Conservation (phyloP, 2,113 vertebrate genomes). For the Blennius ocellaris region DNA sequence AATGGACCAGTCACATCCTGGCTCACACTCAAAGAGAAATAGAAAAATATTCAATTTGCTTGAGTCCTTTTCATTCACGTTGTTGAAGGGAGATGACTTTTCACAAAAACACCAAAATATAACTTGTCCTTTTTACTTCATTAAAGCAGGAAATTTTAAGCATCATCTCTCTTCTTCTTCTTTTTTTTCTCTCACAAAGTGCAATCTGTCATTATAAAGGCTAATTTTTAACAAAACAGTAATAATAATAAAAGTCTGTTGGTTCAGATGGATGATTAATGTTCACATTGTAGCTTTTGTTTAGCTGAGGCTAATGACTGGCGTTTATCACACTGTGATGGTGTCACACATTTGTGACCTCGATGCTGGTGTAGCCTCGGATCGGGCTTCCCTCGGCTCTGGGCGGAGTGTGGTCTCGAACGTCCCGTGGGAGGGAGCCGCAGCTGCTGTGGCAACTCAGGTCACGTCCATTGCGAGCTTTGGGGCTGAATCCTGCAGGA, state of each 20-base stretch:
- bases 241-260: constrained; percentile 22
- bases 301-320: constrained; percentile 5
- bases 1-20: constrained; percentile 25
- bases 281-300: constrained; percentile 16
- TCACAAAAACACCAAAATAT: constrained; percentile 22
- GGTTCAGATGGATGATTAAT: constrained; percentile 20
- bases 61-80: constrained; percentile 26
- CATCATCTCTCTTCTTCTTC: constrained; percentile 16
- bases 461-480: constrained; percentile 81
- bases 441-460: constrained; percentile 83
- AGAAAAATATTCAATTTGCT: constrained; percentile 73
- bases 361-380: constrained; percentile 80
- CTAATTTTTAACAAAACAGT: constrained; percentile 38
- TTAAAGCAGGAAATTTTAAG: constrained; percentile 33
- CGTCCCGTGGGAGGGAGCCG: constrained; percentile 82
- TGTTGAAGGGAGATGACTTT: not conserved
- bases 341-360: constrained; percentile 87
- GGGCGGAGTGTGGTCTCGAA: constrained; percentile 72
- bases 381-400: constrained; percentile 78
- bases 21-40: constrained; percentile 55
- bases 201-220: constrained; percentile 55
- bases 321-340: not conserved
- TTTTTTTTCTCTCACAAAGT: constrained; percentile 64
- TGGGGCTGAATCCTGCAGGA: constrained; percentile 86
- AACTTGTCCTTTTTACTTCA: not conserved